A percentile compares a stretch with the other conserved stretches of the same genome.
These are phyloP conservation scores for Moxostoma hubbsi DNA, from an alignment of 2,797 vertebrate species.

Conservation along the genomic window DNA sequence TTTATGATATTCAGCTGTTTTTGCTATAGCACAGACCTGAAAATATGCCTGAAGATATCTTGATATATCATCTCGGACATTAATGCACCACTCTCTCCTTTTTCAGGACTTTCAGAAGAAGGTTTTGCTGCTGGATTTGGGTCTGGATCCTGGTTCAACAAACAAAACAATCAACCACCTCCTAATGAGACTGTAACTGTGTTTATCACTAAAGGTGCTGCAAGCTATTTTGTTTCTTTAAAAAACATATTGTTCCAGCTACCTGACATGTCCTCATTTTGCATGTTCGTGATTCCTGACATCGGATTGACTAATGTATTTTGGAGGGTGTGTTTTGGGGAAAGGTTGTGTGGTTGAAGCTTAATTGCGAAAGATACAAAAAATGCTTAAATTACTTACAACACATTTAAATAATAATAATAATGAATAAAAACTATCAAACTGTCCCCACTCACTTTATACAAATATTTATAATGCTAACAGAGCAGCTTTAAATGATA, in stretches of 20 bases:
- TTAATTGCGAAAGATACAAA: no score
- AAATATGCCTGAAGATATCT: no score
- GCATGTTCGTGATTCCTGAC: no score
- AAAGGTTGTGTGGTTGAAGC: no score
- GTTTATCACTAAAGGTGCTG: neutral
- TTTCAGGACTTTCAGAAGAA: constrained; percentile 75
- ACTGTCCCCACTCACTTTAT: neutral
- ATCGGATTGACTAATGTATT: no score
- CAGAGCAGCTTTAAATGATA: neutral
- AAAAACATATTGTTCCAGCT: no score
- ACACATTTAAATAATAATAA: neutral
- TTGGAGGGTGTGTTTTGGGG: no score
- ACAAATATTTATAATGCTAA: neutral
- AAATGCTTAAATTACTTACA: no score
- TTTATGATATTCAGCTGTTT: no score
- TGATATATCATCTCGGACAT: neutral
- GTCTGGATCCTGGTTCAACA: constrained; percentile 40
- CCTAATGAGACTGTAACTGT: constrained; percentile 65
- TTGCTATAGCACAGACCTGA: no score
- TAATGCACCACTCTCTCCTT: neutral
- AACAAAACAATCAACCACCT: constrained; percentile 48
- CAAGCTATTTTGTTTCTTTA: no score
- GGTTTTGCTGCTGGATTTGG: constrained; percentile 69
- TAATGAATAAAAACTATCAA: neutral
- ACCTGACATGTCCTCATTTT: no score